Evolutionary conservation across 1,140 invertebrate species (phyloP), one percentile per base, ranked within the genome.

Genomic region (Papilio aristodemus): DNA sequence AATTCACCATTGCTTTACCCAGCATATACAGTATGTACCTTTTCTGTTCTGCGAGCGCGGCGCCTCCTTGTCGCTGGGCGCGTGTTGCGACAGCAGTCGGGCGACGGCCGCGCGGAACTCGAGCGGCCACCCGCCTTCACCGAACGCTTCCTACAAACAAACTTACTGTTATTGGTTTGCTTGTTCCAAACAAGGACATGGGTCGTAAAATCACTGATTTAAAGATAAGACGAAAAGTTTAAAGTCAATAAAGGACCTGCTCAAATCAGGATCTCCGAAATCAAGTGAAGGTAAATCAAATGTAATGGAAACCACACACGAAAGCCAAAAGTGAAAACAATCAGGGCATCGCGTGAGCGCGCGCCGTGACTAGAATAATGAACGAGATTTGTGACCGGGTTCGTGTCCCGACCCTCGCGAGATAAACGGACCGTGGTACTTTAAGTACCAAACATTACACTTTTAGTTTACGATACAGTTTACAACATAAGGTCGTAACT

Each of bases 61-160:
- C 4, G 83, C 83, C 58, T 89, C 88, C 62, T 85, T 87, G 43
- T 90, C 89, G 36, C 75, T 84, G 11, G 89, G 89, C 37, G 89
- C 89, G 54, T 91, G 85, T 27, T 89, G 86, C 0, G 89, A 85
- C 11, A 91, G 71, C 3, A 91, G 71, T 9, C 89, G 72, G 0
- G 87, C 81, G 0, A 89, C 85, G 0, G 89, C 87, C 25, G 89
- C 87, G 0, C 86, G 72, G 74, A 91, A 91, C 72, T 90, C 87
- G n/a, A 91, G 67, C 0, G 84, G 84, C 86, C 87, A 89, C 4
- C 84, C 83, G 9, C 83, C 87, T 73, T 90, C 86, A 6, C 85
- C 84, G 57, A 89, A 90, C 6, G 87, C 83, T 7, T 91, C 89
- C 89, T 91, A 68, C n/a, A 39, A n/a, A 78, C 70, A 80, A 78